Base-by-base conservation (phyloP, 2,113 vertebrate species). In the Edolisoma coerulescens region DNA sequence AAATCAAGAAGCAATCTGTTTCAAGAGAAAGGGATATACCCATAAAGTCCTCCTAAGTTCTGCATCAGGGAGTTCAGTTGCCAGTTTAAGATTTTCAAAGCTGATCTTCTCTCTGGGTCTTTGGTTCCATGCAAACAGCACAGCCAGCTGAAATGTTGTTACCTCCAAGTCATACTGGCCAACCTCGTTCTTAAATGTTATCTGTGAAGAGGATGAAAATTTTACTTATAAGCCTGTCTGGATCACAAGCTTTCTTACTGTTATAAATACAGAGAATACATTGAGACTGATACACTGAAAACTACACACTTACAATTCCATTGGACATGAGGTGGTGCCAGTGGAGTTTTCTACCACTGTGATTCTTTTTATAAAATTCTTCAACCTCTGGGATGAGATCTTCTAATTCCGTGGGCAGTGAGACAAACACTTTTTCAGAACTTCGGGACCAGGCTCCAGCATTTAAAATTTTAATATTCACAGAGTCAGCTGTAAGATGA, bases 321-420 rank as follows among this genome's bases (percentile, higher is more conserved):
- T 99, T 99, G 90, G 99, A 99, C 99, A 99, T 99, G 94, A 99
- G 99, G 96, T 99, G 99, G 88, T 99, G 99, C 99, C 99, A 99
- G 97, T 99, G 99, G 50, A 99, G 98, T 95, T 99, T 99, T 97
- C 99, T 98, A 96, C 99, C 99, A 52, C 99, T 99, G 97, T 99
- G 99, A 97, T 99, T 99, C 98, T 99, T 99, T 98, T 99, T 99
- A 95, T 99, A 99, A 95, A 99, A 99, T 91, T 99, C 99, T 96
- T 99, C 99, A 18, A 99, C 99, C 98, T 99, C 99, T 17, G 99
- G 99, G 96, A 99, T 99, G 86, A 99, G 98, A 92, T 99, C 99
- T 93, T 99, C 99, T 93, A 99, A 97, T 95, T 99, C 99, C 56
- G 99, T 99, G 56, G 99, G 99, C 56, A 99, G 98, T 1, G 99